Percentiles rank a stretch among this genome's conserved stretches.
Evolutionary conservation across 2,797 vertebrate genomes (phyloP).

Genomic region (Syncerus caffer): DNA sequence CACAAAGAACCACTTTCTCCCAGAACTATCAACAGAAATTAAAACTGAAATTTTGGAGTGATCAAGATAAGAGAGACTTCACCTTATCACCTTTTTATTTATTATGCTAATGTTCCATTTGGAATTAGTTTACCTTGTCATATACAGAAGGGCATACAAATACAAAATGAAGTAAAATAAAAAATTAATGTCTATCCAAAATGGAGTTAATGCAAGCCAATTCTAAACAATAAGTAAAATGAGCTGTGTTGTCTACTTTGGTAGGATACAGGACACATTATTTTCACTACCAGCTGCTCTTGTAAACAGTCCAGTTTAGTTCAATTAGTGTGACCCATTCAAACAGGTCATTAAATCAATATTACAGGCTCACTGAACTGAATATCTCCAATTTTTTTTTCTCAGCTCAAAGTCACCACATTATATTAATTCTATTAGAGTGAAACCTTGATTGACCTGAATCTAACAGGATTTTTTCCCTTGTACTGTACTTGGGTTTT

Average conservation of each 20-base stretch:
- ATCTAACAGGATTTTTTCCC: neutral
- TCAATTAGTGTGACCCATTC: slow-evolving; percentile 47
- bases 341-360: slow-evolving; percentile 44
- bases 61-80: neutral
- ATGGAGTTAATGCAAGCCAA: neutral
- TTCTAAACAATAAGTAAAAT: slow-evolving; percentile 7
- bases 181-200: neutral
- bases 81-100: neutral
- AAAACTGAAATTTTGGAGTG: neutral
- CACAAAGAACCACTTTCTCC: neutral
- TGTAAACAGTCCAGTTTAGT: slow-evolving; percentile 53
- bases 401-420: slow-evolving; percentile 24
- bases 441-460: slow-evolving; percentile 36
- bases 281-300: slow-evolving; percentile 45
- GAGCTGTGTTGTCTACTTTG: neutral
- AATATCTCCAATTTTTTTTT: neutral
- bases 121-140: neutral
- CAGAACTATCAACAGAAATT: neutral
- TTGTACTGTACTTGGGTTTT: neutral
- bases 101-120: neutral
- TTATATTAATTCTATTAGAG: slow-evolving; percentile 39
- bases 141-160: neutral
- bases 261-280: slow-evolving; percentile 4
- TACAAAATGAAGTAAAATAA: slow-evolving; percentile 27
- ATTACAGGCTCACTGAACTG: slow-evolving; percentile 30